phyloP scores from a whole-genome alignment of 1,140 invertebrate genomes.

The Vanessa atalanta region DNA sequence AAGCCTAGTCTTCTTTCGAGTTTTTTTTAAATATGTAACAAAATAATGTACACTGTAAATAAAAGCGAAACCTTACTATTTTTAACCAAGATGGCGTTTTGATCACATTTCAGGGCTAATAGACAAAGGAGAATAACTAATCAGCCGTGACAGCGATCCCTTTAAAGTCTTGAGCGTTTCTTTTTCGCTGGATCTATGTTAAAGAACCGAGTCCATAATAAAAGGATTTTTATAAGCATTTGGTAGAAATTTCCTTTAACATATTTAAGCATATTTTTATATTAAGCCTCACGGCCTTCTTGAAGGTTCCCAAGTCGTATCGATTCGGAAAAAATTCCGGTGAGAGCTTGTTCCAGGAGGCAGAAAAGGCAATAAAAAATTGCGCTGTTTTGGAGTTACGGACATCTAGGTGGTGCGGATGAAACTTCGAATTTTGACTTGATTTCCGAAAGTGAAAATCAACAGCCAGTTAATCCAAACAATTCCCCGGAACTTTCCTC shows the following conservation, averaged over 20 bases:
- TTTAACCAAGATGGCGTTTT: constrained; percentile 22
- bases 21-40: neutral
- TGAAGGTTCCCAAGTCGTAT: too few relatives aligned
- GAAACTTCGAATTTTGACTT: too few relatives aligned
- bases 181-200: constrained; percentile 9
- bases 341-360: too few relatives aligned
- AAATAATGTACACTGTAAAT: neutral
- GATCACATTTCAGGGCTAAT: constrained; percentile 26
- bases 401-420: too few relatives aligned
- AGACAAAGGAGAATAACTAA: constrained; percentile 24
- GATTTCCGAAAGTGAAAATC: too few relatives aligned
- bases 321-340: too few relatives aligned
- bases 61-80: constrained; percentile 20
- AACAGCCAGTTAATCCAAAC: too few relatives aligned
- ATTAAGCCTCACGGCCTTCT: too few relatives aligned
- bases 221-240: neutral
- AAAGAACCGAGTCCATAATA: neutral
- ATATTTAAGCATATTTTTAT: too few relatives aligned
- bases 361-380: too few relatives aligned
- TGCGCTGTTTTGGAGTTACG: too few relatives aligned
- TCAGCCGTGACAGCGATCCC: constrained; percentile 22
- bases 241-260: neutral
- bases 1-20: neutral
- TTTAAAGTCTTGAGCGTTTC: constrained; percentile 21
- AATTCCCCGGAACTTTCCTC: too few relatives aligned